Evolutionary conservation across 37 sponge, comb jelly and placozoan species (phyloP).

Genomic region (Hormiphora californensis): DNA sequence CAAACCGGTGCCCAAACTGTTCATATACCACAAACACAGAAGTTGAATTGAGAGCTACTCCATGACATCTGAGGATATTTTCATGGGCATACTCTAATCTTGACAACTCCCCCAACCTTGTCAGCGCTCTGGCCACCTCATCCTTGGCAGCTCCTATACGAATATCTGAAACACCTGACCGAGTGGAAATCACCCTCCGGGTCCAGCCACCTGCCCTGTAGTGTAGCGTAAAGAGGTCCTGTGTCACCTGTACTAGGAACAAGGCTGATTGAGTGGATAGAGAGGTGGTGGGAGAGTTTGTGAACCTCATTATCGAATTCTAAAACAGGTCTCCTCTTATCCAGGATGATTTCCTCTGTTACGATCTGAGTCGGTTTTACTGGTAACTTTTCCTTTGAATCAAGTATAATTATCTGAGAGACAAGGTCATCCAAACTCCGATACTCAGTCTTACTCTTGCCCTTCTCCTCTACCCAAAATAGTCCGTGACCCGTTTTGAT

Average conservation of each 20-base stretch:
- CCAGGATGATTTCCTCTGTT: conserved; percentile 29
- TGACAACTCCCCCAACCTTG: neutral
- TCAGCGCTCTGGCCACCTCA: neutral
- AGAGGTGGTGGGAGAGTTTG: neutral
- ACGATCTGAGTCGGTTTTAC: conserved; percentile 28
- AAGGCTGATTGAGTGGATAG: neutral
- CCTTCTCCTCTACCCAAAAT: conserved; percentile 1
- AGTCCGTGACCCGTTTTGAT: neutral
- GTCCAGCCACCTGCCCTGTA: neutral
- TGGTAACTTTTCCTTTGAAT: neutral
- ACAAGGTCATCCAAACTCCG: conserved; percentile 23
- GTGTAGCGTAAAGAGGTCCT: conserved; percentile 1
- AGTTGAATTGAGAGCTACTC: neutral
- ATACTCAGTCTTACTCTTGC: neutral
- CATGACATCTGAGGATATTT: conserved; percentile 21
- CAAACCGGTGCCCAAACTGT: neutral
- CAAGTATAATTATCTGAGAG: neutral
- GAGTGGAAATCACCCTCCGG: neutral
- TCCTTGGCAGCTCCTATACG: too few relatives aligned
- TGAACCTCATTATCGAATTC: conserved; percentile 21
- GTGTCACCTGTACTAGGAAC: neutral
- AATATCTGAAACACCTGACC: neutral
- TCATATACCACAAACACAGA: conserved; percentile 26
- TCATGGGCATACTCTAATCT: conserved; percentile 23
- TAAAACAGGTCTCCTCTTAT: neutral